Evolutionary conservation across 2,113 vertebrate species (phyloP), one percentile per base, ranked within the genome.

Genomic region (Oceanites oceanicus): DNA sequence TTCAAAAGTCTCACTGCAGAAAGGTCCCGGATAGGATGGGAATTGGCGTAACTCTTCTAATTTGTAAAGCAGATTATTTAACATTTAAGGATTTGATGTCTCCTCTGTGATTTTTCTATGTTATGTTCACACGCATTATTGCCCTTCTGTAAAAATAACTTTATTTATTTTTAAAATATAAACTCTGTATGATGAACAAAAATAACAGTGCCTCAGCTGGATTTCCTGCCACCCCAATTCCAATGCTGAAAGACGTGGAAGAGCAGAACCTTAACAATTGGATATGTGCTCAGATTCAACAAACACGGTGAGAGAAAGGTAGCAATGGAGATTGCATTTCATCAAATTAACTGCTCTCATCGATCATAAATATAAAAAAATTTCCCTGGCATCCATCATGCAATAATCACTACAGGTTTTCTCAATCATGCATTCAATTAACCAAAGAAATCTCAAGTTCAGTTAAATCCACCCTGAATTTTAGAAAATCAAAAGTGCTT

Each of bases 131-230:
- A 96, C 2, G 21, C 66, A 15, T 95, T 95, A 93, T 73, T 97
- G 94, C 45, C 84, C 81, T 92, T 93, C 62, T 91, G 34, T 91
- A 97, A 98, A 98, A 97, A 81, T 94, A 93, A 93, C 89, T 97
- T 83, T 92, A 97, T 96, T 94, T 90, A 59, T 92, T 97, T 97
- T 95, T 81, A 88, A 93, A 95, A 96, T 81, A 97, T 61, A 82
- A 83, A 87, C 66, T 79, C n/a, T 40, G 42, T 70, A 79, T 9
- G 15, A 84, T 42, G 73, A 96, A 96, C 59, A 95, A 88, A 94
- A 96, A 71, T 88, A 96, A 95, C 94, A 93, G 88, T 52, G 63
- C 68, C 38, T 86, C 42, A 22, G 63, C 49, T 94, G 75, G 23
- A 90, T 94, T 92, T 84, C 93, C 94, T 96, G 58, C 61, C 83